Base-by-base conservation (phyloP, 53 echinoderm and acorn worm species). In the Zoroaster sp. region DNA sequence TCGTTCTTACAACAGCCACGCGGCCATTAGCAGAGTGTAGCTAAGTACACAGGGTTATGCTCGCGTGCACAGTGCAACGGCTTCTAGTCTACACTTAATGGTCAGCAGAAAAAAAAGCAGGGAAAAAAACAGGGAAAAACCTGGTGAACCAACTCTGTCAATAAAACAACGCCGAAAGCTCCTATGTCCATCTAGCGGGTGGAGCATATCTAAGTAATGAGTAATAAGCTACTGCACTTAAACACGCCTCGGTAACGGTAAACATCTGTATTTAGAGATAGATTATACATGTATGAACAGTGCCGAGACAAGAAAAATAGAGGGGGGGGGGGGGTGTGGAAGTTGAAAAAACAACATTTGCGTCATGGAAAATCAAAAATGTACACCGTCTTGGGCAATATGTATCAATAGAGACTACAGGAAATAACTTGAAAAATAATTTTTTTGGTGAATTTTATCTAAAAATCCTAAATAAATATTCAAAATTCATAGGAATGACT, bases 201-300 rank as follows among this genome's bases (percentile, higher is more conserved):
- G 30, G 47, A 17, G 74, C 74, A 44, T 43, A 74, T 43, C 72
- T 38, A 40, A 74, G 71, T 45, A 74, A 43, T 74, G 74, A 74
- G 43, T 74, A 74, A 74, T 74, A 44, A 25, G 74, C 42, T 42
- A 74, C 74, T 43, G 74, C 74, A 74, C 74, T 74, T 74, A 43
- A 74, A 74, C 18, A 75, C 47, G 75, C 47, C 47, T 47, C 21
- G 47, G 45, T 47, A 34, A 44, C 75, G 8, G 75, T 30, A 45
- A 75, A 47, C 47, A 13, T 75, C 47, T 46, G 45, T 49, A 47
- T 59, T 42, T 41, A 44, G 74, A 74, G 74, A 74, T 2, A 21
- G 44, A 10, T 11, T 41, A 11, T 3, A 33, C 5, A 23, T 43
- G 30, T 23, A 25, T n/a, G 18, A 4, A 3, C 43, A 4, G 20